Conservation (phyloP, 2,113 vertebrate genomes). For the Lepisosteus osseus region DNA sequence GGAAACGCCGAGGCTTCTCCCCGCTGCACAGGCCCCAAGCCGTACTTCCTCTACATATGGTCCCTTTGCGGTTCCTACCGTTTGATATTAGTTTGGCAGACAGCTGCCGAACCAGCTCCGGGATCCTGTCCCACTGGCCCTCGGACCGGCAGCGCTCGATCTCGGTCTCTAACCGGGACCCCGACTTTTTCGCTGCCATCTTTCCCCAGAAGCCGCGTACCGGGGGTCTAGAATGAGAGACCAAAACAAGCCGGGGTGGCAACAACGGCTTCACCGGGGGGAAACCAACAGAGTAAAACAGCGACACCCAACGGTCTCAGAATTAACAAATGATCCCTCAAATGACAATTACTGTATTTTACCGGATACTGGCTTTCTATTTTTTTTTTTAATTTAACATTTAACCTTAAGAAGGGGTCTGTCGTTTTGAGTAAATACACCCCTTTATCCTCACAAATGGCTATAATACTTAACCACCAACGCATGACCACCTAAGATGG, state of each 20-base stretch:
- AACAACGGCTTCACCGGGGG: too few relatives aligned
- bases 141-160: slow-evolving; percentile 89
- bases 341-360: too few relatives aligned
- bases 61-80: slow-evolving; percentile 59
- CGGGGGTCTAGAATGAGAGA: slow-evolving; percentile 19
- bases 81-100: slow-evolving; percentile 86
- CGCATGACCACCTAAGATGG: too few relatives aligned
- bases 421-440: too few relatives aligned
- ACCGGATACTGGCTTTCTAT: too few relatives aligned
- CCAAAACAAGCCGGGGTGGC: slow-evolving; percentile 36
- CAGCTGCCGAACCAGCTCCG: slow-evolving; percentile 83
- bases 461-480: too few relatives aligned
- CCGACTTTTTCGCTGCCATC: slow-evolving; percentile 89
- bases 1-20: slow-evolving; percentile 49
- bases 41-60: not conserved
- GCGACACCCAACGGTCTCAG: too few relatives aligned
- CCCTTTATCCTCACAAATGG: too few relatives aligned
- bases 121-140: slow-evolving; percentile 87
- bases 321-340: too few relatives aligned
- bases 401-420: too few relatives aligned
- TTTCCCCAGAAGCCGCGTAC: slow-evolving; percentile 33
- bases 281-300: too few relatives aligned
- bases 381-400: too few relatives aligned
- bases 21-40: slow-evolving; percentile 37
- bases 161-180: slow-evolving; percentile 87